phyloP scores from a whole-genome alignment of 2,113 vertebrate species.

The Xenotilapia leptura region DNA sequence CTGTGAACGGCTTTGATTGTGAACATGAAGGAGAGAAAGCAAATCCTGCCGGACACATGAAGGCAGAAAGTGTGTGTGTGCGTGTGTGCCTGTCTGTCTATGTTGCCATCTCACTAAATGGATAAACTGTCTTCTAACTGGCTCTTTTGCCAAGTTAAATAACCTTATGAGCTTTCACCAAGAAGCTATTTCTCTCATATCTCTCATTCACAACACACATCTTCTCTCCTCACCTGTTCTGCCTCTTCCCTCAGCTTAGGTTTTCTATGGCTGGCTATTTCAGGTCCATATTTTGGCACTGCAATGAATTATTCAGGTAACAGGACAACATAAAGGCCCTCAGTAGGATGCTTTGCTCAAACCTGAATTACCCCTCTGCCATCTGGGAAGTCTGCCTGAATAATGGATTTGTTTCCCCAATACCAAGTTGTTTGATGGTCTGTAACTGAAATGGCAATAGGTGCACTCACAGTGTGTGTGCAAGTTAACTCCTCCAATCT shows the following conservation, averaged over 20 bases:
- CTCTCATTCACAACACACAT: neutral
- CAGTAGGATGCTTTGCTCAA: slow-evolving; percentile 1
- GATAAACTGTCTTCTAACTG: slow-evolving; percentile 34
- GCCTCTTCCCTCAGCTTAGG: neutral
- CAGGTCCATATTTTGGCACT: slow-evolving; percentile 34
- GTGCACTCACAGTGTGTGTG: neutral
- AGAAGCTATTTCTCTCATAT: slow-evolving; percentile 3
- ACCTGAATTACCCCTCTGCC: neutral
- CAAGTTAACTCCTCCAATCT: neutral
- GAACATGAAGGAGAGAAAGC: slow-evolving; percentile 21
- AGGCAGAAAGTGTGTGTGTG: neutral
- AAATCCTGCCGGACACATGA: neutral
- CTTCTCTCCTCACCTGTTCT: neutral
- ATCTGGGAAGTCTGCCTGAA: slow-evolving; percentile 5
- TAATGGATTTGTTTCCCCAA: slow-evolving; percentile 23
- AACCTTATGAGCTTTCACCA: slow-evolving; percentile 13
- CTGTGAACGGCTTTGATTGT: slow-evolving; percentile 37
- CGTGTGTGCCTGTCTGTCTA: neutral
- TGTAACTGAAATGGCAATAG: neutral
- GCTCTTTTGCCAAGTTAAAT: slow-evolving; percentile 14
- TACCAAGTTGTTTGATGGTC: neutral
- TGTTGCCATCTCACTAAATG: neutral
- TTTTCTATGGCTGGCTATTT: slow-evolving; percentile 27
- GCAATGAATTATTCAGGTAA: slow-evolving; percentile 57
- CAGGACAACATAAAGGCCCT: slow-evolving; percentile 46